Percentiles rank a stretch among this genome's conserved stretches.
phyloP scores from a whole-genome alignment of 2,113 vertebrate species.

The Hydrochoerus hydrochaeris region DNA sequence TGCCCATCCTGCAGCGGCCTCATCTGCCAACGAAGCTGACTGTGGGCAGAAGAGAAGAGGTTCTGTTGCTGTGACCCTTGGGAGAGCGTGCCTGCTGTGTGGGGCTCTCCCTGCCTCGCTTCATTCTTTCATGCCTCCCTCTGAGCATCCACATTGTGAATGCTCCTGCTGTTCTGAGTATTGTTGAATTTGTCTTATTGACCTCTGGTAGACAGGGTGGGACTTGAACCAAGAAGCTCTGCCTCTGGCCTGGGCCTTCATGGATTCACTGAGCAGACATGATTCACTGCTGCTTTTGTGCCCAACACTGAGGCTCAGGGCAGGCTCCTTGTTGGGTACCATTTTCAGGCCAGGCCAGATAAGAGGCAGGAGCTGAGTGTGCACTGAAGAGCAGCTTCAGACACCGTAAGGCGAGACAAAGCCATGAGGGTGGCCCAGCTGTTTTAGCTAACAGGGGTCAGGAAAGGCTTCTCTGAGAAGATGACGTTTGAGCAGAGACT shows the following conservation, averaged over 20 bases:
- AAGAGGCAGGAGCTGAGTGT: neutral
- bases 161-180: neutral
- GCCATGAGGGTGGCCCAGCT: neutral
- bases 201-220: accelerated
- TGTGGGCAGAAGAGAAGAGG: neutral
- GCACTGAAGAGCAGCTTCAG: neutral
- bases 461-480: neutral
- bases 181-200: accelerated
- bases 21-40: accelerated
- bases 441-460: accelerated
- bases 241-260: accelerated
- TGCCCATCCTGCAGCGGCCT: accelerated
- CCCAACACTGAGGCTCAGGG: neutral
- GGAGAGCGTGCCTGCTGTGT: accelerated
- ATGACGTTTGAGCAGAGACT: neutral
- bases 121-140: accelerated
- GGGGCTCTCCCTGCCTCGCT: neutral
- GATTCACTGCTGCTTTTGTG: accelerated
- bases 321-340: neutral
- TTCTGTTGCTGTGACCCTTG: neutral
- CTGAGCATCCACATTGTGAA: neutral
- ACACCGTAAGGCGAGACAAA: neutral
- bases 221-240: neutral
- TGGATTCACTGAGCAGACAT: accelerated
- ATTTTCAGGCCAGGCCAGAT: accelerated